Evolutionary conservation across 2,797 vertebrate species (phyloP), one percentile per base, ranked within the genome.

Genomic region (Sebastes hopkinsi): DNA sequence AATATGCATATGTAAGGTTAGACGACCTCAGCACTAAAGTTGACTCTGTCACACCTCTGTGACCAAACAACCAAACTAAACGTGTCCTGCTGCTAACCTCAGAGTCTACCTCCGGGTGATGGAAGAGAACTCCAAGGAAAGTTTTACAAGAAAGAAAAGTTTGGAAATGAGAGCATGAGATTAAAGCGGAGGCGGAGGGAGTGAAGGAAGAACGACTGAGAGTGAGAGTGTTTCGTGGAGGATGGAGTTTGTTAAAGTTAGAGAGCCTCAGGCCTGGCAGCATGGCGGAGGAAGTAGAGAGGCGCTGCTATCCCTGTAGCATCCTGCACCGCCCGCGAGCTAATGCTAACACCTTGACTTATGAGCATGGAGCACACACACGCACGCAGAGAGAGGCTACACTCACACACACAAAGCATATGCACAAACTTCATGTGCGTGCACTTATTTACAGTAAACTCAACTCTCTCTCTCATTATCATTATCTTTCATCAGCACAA

Each of bases 401-500:
- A 72, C 38, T 30, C 56, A 69, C 50, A 65, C 72, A n/a, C 9
- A 27, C 62, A 54, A 3, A 77, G 61, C 8, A 18, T 12, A 38
- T 70, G 58, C 14, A 67, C 73, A 80, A 65, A 80, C 65, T 68
- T 78, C 8, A n/a, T 38, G 12, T 65, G 29, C 34, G 12, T 59
- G 29, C 27, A 58, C 54, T 71, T 80, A 86, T 87, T 92, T 91
- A 87, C 85, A 73, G 85, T 91, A 87, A 88, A 80, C 64, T 79
- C 65, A 42, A 22, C 29, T 13, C 50, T 29, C 22, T 0, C 72
- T 68, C 77, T 83, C 59, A 90, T 91, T 87, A 82, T 88, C 85
- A 86, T 89, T 86, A 84, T 73, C 83, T 92, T 92, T 92, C 90
- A 92, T 90, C 86, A 91, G 83, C 81, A 88, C 84, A 91, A 90